Base-by-base conservation (phyloP, 2,797 vertebrate genomes). In the Lophotriccus pileatus region DNA sequence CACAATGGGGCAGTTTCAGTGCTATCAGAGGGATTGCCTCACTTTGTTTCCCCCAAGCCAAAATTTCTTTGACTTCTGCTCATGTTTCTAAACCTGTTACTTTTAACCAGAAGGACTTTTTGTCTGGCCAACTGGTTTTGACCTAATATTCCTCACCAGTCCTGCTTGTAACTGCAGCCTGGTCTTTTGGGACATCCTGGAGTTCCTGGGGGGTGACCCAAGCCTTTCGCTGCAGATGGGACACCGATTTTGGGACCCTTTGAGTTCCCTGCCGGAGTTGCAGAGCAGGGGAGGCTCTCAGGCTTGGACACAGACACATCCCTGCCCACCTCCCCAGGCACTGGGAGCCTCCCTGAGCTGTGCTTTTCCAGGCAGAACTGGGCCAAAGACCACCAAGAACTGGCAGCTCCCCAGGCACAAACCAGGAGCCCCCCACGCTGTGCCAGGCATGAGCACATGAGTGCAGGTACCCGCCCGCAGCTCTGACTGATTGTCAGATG, bases 301-400 rank as follows among this genome's bases (percentile, higher is more conserved):
- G 28, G 20, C n/a, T 84, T 7, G 9, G 53, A 8, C 18, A 13
- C 1, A 9, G 44, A 27, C 55, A n/a, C 0, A 0, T 73, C 23
- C 15, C 20, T 67, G n/a, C 39, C 3, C 6, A 0, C 2, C 9
- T 27, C 24, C 66, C n/a, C 17, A 4, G 4, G 4, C 18, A 0
- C 21, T 5, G 13, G 12, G 30, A 70, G 3, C n/a, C 73, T 32
- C 41, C 15, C 59, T 47, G 52, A 4, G 0, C 56, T n/a, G n/a
- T 36, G 28, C 73, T 80, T 39, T 82, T 59, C 1, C 0, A 79
- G 52, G 55, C 49, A 47, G 63, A 44, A 41, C 32, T 32, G 32
- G 16, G 12, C 50, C 52, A 37, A 34, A 19, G 47, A 34, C 47
- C 55, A 23, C 44, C 0, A 5, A 75, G 72, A 37, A 17, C 47